Evolutionary conservation across 2,797 vertebrate species (phyloP), one percentile per base, ranked within the genome.

Genomic region (Phylloscopus collybita): DNA sequence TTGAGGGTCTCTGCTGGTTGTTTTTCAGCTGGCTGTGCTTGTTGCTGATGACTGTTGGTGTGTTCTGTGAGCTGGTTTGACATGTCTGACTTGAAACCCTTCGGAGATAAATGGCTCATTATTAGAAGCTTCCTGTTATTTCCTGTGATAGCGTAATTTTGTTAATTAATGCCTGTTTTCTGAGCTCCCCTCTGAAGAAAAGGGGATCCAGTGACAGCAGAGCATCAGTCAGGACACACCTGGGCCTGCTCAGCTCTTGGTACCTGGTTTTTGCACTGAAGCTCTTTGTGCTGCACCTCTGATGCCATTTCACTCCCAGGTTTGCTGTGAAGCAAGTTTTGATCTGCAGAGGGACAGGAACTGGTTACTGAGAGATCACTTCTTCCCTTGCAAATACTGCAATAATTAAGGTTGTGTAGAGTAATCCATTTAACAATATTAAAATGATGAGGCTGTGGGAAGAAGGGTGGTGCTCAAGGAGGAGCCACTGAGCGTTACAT

Each of bases 371-470:
- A 38, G 51, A 71, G 78, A 38, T 83, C 15, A 0, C 53, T 57
- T 78, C 67, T 93, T 32, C 64, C 26, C 49, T 81, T 83, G 78
- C 71, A 76, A 79, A 36, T 29, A 2, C 11, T 64, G 80, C 83
- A 57, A 5, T 71, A 80, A 81, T 79, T 51, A 38, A 61, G 59
- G 36, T 11, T 72, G 64, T 56, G 53, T 61, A 4, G 38, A 56
- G 54, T 8, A 87, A 84, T 44, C 71, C 54, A 15, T 61, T 66
- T 92, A 91, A 81, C 1, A 4, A 23, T 20, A 85, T 49, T 62
- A 16, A 88, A 60, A 80, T 72, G 72, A 73, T 38, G 86, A 74
- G 71, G 56, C 88, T 82, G 86, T 95, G 96, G 89, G 95, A 82
- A 92, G 89, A 57, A 86, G 89, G 92, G 89, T 12, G 87, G 85